These are phyloP conservation scores for Aethina tumida DNA, from an alignment of 1,140 invertebrate genomes.

Conservation along the genomic window DNA sequence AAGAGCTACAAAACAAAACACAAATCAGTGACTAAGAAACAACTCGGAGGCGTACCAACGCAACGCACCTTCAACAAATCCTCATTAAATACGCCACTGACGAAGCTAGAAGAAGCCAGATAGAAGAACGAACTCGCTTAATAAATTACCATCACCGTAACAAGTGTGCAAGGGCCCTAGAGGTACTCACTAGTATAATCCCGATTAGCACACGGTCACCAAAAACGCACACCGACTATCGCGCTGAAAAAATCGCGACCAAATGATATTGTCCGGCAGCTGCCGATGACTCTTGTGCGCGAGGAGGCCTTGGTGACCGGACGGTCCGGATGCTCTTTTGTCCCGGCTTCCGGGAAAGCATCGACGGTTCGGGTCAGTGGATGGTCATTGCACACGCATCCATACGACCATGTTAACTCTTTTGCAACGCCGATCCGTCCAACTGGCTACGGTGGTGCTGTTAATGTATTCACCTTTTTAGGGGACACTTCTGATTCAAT, in stretches of 20 bases:
- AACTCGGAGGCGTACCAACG: too few species aligned
- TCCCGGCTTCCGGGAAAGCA: slow-evolving; percentile 26
- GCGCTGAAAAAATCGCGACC: not conserved
- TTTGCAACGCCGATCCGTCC: too few species aligned
- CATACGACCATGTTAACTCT: not conserved
- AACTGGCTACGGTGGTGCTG: slow-evolving; percentile 9
- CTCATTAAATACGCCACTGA: too few species aligned
- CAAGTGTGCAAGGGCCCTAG: too few species aligned
- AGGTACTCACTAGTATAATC: slow-evolving; percentile 7
- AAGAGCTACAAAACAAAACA: too few species aligned
- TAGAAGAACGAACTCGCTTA: too few species aligned
- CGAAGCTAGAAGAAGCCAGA: too few species aligned
- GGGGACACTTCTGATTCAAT: too few species aligned
- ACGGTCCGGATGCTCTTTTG: slow-evolving; percentile 25
- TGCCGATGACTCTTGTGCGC: not conserved
- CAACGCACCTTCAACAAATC: too few species aligned
- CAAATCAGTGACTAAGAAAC: too few species aligned
- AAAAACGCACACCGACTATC: too few species aligned
- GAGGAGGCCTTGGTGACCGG: slow-evolving; percentile 18
- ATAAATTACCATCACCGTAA: too few species aligned
- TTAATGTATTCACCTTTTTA: slow-evolving; percentile 8
- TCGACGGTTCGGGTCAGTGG: slow-evolving; percentile 24
- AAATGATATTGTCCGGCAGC: not conserved
- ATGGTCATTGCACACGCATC: slow-evolving; percentile 15
- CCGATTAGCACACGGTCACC: slow-evolving; percentile 1